phyloP scores from a whole-genome alignment of 2,888 invertebrate genomes.

The Tanytarsus gracilentus region DNA sequence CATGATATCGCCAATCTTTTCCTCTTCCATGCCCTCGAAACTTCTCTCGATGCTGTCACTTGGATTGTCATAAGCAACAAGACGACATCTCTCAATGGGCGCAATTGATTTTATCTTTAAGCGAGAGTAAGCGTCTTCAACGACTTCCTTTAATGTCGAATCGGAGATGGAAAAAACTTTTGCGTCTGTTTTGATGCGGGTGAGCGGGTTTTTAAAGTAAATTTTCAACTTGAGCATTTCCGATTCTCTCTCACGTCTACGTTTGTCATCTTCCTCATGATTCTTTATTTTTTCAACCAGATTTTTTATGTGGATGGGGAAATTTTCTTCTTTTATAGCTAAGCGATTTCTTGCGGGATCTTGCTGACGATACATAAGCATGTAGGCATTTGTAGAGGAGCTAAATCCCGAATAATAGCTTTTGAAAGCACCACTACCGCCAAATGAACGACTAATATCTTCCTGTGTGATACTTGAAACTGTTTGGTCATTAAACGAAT shows the following conservation, averaged over 20 bases:
- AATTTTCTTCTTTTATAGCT: slow-evolving; percentile 57
- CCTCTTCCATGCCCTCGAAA: slow-evolving; percentile 52
- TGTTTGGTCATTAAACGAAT: slow-evolving; percentile 80
- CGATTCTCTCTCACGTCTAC: slow-evolving; percentile 51
- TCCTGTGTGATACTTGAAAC: slow-evolving; percentile 69
- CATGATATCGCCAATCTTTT: slow-evolving; percentile 43
- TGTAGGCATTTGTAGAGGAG: slow-evolving; percentile 80
- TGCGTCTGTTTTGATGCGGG: slow-evolving; percentile 47
- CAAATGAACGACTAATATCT: slow-evolving; percentile 74
- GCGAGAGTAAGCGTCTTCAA: slow-evolving; percentile 50
- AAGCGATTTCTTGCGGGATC: slow-evolving; percentile 53
- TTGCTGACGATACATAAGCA: slow-evolving; percentile 80
- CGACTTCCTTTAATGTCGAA: slow-evolving; percentile 51
- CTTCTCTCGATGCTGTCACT: slow-evolving; percentile 58
- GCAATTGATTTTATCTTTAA: slow-evolving; percentile 51
- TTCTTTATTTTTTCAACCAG: slow-evolving; percentile 55
- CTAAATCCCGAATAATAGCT: slow-evolving; percentile 66
- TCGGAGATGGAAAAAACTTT: slow-evolving; percentile 53
- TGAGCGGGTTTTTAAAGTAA: slow-evolving; percentile 53
- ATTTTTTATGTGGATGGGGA: slow-evolving; percentile 64
- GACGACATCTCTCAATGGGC: slow-evolving; percentile 56
- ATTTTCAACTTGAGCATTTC: slow-evolving; percentile 55
- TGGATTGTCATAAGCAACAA: slow-evolving; percentile 59
- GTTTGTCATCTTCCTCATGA: slow-evolving; percentile 55
- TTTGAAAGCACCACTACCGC: slow-evolving; percentile 60